These are phyloP conservation scores for Eilema depressum DNA, from an alignment of 2,888 invertebrate species.

Conservation along the genomic window DNA sequence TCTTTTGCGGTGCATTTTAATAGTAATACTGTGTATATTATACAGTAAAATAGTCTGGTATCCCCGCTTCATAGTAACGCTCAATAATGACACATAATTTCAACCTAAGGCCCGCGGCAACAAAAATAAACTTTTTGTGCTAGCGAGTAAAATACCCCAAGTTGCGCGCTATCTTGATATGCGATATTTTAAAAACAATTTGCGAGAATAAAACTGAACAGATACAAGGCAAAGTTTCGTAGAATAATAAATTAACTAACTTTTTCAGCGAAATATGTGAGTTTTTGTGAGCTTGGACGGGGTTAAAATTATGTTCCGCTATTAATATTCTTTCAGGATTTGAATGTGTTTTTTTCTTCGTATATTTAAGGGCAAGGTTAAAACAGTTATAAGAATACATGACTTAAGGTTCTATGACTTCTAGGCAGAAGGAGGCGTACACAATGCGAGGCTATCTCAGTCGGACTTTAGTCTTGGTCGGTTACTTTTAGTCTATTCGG, in stretches of 20 bases:
- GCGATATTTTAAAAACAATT: conserved; percentile 78
- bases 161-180: conserved; percentile 65
- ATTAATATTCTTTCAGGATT: conserved; percentile 45
- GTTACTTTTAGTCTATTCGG: no score
- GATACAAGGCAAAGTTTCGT: conserved; percentile 55
- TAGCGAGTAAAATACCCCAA: conserved; percentile 54
- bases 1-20: no score
- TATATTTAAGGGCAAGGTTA: conserved; percentile 32
- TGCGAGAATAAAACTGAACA: conserved; percentile 57
- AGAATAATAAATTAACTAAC: conserved; percentile 65
- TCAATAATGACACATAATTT: conserved; percentile 23
- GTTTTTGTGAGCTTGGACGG: conserved; percentile 44
- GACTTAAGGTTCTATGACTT: neutral
- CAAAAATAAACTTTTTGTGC: conserved; percentile 58
- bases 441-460: neutral
- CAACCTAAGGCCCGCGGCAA: conserved; percentile 42
- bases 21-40: no score
- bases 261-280: conserved; percentile 53
- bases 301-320: conserved; percentile 49
- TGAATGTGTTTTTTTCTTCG: conserved; percentile 22
- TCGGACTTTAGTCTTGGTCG: no score
- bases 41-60: no score
- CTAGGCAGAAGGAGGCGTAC: neutral
- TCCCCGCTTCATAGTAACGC: no score
- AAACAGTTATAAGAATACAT: conserved; percentile 11